Conservation (phyloP, 2,888 invertebrate species). For the Tribolium freemani region DNA sequence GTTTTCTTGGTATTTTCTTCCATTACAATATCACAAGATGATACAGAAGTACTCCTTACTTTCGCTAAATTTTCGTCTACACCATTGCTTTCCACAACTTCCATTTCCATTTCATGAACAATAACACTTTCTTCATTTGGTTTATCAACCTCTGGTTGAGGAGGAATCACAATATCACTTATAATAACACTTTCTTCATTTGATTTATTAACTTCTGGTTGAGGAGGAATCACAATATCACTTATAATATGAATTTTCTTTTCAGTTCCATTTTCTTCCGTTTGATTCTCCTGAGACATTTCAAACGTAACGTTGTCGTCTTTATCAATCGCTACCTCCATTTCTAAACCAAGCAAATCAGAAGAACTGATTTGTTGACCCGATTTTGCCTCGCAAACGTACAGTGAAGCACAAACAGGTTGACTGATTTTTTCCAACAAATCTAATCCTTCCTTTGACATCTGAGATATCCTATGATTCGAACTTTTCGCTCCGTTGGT, state of each 20-base stretch:
- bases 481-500: not conserved
- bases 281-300: not conserved
- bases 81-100: not conserved
- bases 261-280: not conserved
- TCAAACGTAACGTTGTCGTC: not conserved
- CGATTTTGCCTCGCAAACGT: not conserved
- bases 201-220: not conserved
- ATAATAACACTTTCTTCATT: not conserved
- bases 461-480: not conserved
- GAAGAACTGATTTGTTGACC: no score
- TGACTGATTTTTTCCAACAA: slow-evolving; percentile 17
- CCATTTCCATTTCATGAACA: not conserved
- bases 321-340: not conserved
- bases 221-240: not conserved
- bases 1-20: not conserved
- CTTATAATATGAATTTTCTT: slow-evolving; percentile 1
- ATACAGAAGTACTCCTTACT: not conserved
- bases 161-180: not conserved
- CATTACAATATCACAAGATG: not conserved
- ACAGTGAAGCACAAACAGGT: slow-evolving; percentile 3
- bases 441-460: slow-evolving; percentile 2
- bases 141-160: not conserved
- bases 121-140: not conserved
- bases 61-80: not conserved
- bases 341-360: not conserved